Evolutionary conservation across 2,797 vertebrate genomes (phyloP), one percentile per base, ranked within the genome.

Genomic region (Fundulus diaphanus): DNA sequence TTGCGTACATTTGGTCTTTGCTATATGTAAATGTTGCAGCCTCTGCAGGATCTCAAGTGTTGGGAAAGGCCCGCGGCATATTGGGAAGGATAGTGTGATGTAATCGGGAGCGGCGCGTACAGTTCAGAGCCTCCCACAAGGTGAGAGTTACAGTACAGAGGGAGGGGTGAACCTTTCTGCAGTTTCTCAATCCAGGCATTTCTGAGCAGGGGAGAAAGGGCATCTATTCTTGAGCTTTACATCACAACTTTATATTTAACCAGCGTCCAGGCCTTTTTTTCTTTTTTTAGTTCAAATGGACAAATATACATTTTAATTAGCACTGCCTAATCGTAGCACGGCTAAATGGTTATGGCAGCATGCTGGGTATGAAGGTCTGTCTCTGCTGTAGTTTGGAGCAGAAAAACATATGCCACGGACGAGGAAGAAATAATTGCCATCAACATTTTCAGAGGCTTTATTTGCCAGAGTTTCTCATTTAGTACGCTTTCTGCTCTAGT

Each of bases 211-310:
- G 79, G 67, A 80, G 1, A n/a, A 22, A 63, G 70, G 65, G 77
- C 76, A 76, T 73, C 79, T 71, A 80, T 82, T 81, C 70, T 67
- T 85, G 79, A 86, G 81, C 85, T 83, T 79, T 68, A 78, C 68
- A 83, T 85, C 79, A 87, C 3, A 22, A 66, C 82, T 91, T 90
- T 88, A 78, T 71, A 78, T 89, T 90, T 91, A 90, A 92, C 93
- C 86, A 90, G 68, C 29, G 74, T 90, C 82, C 89, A 80, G 83
- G 82, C 78, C n/a, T n/a, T n/a, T n/a, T 51, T 73, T 83, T 81
- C 72, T 46, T 66, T 15, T n/a, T 66, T 40, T 42, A n/a, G 42
- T 15, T 73, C 87, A 75, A 68, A 75, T 82, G 79, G 81, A 79
- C 9, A 81, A 74, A 71, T 49, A 81, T 91, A 85, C 82, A 75